Evolutionary conservation across 2,888 invertebrate species (phyloP), one percentile per base, ranked within the genome.

Genomic region (Xanthia togata): DNA sequence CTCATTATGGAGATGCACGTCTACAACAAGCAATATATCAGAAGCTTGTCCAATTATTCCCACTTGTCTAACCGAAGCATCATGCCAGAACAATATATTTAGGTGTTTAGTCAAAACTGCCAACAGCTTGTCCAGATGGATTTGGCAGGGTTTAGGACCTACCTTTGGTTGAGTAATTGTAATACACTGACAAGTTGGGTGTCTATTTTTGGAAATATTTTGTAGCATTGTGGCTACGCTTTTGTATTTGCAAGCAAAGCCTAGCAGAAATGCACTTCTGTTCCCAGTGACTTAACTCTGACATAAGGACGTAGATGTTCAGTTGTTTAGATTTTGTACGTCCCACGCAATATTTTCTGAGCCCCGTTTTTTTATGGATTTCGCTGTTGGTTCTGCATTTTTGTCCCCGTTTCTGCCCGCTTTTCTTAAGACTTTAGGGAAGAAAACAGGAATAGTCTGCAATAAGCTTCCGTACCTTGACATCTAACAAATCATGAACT

Each of bases 31-130:
- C 35, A 69, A 84, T 88, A 79, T 78, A 87, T 87, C 81, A 86
- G 63, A 8, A 59, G 9, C 53, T 55, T 55, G 62, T 85, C 82
- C 81, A 89, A 89, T 89, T 89, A 89, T 76, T 82, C 67, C 71
- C 59, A 71, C 75, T 64, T 85, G 89, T 86, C 86, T 74, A 41
- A 62, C 78, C 68, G 44, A 20, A 73, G 60, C 68, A 62, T 12
- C 11, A 64, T 84, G 89, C 86, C 88, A 89, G 78, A 76, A 65
- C 71, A 41, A 70, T 72, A 81, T 72, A 60, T 69, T 79, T 72
- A 75, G 76, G 72, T 69, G 55, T 89, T 76, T 76, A 74, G 78
- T 80, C 78, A 73, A 78, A 81, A 82, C 76, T 87, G 86, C 83
- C 86, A 87, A 81, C 78, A 76, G 41, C 73, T 74, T 77, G 70